A percentile compares a stretch with the other conserved stretches of the same genome.
These are phyloP conservation scores for Patagioenas fasciata DNA, from an alignment of 2,113 vertebrate genomes.

Conservation along the genomic window DNA sequence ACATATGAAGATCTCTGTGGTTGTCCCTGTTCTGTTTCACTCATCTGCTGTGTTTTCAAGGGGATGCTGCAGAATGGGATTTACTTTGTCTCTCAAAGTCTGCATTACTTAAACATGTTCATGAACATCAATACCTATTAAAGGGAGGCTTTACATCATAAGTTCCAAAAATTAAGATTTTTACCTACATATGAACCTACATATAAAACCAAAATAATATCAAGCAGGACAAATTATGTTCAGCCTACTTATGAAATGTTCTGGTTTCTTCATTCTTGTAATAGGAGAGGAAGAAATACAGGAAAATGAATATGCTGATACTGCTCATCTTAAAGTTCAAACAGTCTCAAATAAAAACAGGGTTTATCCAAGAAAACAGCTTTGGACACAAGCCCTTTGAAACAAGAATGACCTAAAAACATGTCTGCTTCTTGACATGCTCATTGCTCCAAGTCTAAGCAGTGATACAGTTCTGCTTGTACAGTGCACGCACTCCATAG, in stretches of 20 bases:
- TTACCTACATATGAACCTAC: neutral
- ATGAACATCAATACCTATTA: neutral
- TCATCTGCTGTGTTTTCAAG: neutral
- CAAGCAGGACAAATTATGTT: neutral
- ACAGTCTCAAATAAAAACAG: conserved; percentile 19
- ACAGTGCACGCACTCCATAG: neutral
- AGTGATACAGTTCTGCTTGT: neutral
- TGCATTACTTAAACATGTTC: neutral
- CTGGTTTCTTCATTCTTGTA: neutral
- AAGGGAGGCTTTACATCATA: neutral
- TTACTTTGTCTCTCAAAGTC: neutral
- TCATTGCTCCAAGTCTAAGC: conserved; percentile 27
- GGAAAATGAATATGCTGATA: neutral
- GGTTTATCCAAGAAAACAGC: conserved; percentile 17
- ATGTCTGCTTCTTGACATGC: conserved; percentile 12
- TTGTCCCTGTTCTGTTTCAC: neutral
- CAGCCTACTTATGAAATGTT: neutral
- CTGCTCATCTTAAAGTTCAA: neutral
- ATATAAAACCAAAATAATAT: neutral
- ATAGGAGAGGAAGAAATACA: neutral
- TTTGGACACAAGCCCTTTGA: conserved; percentile 21
- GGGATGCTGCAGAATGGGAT: neutral
- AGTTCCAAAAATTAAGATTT: neutral
- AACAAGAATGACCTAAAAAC: conserved; percentile 54
- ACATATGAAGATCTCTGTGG: neutral